A percentile compares a stretch with the other conserved stretches of the same genome.
Conservation (phyloP, 92 coral and sea anemone genomes). For the Virgularia gustaviana region DNA sequence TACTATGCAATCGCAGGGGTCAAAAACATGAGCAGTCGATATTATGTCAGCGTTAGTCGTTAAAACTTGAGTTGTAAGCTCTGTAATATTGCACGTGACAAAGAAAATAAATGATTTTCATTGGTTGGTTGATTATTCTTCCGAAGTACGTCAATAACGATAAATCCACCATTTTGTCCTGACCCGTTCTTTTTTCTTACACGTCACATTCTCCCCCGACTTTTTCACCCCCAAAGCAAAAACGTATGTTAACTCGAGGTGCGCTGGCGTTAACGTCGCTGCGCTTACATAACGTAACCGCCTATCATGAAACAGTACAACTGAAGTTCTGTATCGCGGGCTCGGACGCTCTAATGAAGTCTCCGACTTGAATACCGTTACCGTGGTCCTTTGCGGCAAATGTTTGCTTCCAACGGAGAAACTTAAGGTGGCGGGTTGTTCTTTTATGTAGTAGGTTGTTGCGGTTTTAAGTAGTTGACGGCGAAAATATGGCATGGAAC, state of each 20-base stretch:
- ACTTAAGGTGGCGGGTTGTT: background rate
- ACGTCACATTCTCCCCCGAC: background rate
- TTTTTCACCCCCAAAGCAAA: background rate
- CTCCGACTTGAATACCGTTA: background rate
- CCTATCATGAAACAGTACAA: background rate
- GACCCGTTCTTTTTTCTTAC: background rate
- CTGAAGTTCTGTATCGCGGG: background rate
- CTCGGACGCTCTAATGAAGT: too few relatives aligned
- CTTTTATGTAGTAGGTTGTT: background rate
- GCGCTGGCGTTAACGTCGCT: background rate
- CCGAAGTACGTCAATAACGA: background rate
- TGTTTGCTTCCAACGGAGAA: background rate
- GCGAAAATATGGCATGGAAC: background rate
- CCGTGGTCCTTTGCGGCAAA: too few relatives aligned
- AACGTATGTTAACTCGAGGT: background rate
- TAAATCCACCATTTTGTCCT: background rate
- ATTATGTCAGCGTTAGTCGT: background rate
- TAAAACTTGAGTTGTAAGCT: background rate
- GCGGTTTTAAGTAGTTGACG: background rate
- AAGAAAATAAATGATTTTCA: too few relatives aligned
- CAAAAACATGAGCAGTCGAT: background rate
- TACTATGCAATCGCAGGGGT: conserved; percentile 35
- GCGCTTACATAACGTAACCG: background rate
- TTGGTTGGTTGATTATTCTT: too few relatives aligned
- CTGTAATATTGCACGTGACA: background rate